Percentiles rank a stretch among this genome's conserved stretches.
phyloP scores from a whole-genome alignment of 2,113 vertebrate genomes.

The Platichthys flesus region DNA sequence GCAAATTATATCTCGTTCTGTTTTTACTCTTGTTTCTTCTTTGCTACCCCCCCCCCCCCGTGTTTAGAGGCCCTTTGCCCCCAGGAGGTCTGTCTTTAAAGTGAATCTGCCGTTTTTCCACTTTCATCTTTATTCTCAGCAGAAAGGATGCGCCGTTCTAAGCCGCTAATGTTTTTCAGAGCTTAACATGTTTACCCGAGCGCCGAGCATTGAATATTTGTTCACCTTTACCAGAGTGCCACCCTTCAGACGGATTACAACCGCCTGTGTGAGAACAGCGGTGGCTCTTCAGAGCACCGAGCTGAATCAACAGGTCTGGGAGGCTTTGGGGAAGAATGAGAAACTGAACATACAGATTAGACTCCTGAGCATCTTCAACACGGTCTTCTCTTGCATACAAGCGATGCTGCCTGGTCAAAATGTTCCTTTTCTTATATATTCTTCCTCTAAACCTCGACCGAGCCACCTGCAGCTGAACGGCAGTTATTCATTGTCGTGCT shows the following conservation, averaged over 20 bases:
- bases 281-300: neutral
- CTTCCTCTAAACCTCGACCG: too few relatives aligned
- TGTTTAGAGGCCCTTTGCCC: neutral
- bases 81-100: slow-evolving; percentile 9
- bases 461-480: neutral
- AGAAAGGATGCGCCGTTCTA: neutral
- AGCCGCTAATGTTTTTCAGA: neutral
- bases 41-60: neutral
- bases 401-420: too few relatives aligned
- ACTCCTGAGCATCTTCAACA: neutral
- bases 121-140: slow-evolving; percentile 22
- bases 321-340: neutral
- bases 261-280: neutral
- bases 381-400: neutral
- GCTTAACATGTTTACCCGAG: slow-evolving; percentile 15
- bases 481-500: neutral
- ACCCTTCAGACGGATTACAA: slow-evolving; percentile 16
- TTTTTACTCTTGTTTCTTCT: too few relatives aligned
- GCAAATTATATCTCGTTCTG: too few relatives aligned
- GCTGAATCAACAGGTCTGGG: neutral
- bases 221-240: slow-evolving; percentile 6
- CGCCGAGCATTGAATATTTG: slow-evolving; percentile 8
- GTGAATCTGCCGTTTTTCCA: neutral
- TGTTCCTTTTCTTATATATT: too few relatives aligned
- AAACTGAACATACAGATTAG: neutral